These are phyloP conservation scores for Orchestia grillus DNA, from an alignment of 1,140 invertebrate species.

Conservation along the genomic window DNA sequence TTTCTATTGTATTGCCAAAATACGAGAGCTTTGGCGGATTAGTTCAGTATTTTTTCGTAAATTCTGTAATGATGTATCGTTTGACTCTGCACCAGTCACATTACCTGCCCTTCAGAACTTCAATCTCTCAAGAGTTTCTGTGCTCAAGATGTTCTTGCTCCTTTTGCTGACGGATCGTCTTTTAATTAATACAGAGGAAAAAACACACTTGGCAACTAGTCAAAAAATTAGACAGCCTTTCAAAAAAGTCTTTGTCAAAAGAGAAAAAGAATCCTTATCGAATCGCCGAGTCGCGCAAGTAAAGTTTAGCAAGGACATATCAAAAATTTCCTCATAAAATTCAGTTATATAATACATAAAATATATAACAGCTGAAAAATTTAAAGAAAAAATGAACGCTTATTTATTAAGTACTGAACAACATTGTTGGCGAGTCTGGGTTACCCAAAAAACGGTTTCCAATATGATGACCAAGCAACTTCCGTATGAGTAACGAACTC, in stretches of 20 bases:
- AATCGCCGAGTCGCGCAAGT: not conserved
- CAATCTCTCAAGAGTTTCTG: not conserved
- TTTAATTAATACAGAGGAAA: constrained; percentile 49
- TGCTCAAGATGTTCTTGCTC: constrained; percentile 15
- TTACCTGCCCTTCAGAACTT: constrained; percentile 28
- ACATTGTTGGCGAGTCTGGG: not conserved
- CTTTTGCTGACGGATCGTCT: constrained; percentile 31
- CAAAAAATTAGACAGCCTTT: not conserved
- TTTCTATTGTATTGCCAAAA: too few species aligned
- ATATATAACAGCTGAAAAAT: not conserved
- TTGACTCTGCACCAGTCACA: not conserved
- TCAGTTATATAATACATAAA: not conserved
- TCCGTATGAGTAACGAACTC: not conserved
- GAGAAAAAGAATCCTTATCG: not conserved
- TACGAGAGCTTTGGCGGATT: too few species aligned
- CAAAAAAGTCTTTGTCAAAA: not conserved
- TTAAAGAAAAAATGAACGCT: constrained; percentile 10
- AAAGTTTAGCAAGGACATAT: not conserved
- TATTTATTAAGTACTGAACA: not conserved
- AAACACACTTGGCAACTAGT: not conserved
- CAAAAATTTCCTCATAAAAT: not conserved
- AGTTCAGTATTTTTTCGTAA: too few species aligned
- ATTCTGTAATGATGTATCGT: not conserved
- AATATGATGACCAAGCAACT: not conserved
- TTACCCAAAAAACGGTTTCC: not conserved